Evolutionary conservation across 2,113 vertebrate genomes (phyloP).

Genomic region (Hippocampus abdominalis): DNA sequence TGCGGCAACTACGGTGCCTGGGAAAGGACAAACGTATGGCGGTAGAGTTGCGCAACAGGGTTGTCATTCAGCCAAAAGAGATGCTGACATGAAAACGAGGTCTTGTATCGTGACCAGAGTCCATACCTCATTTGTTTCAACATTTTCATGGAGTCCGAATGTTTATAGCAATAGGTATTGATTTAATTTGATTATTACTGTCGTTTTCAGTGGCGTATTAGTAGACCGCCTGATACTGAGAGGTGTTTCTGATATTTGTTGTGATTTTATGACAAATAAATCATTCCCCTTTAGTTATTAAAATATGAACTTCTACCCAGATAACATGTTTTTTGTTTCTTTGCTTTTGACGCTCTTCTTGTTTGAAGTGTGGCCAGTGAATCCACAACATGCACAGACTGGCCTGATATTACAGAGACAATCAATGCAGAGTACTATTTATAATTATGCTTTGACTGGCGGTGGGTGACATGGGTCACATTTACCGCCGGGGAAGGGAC

Average conservation of each 20-base stretch:
- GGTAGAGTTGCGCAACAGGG: constrained; percentile 37
- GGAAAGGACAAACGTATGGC: constrained; percentile 33
- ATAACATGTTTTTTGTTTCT: not conserved
- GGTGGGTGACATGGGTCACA: not conserved
- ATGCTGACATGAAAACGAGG: not conserved
- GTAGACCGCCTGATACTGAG: no score
- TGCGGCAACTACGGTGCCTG: constrained; percentile 53
- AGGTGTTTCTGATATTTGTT: no score
- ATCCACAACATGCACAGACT: not conserved
- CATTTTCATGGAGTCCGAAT: not conserved
- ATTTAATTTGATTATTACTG: no score
- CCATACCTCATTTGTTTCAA: not conserved
- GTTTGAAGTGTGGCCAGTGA: not conserved
- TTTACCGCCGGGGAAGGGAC: not conserved
- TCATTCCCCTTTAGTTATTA: no score
- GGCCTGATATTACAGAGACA: not conserved
- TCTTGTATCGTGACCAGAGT: not conserved
- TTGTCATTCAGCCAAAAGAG: not conserved
- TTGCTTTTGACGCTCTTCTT: not conserved
- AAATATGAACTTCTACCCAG: no score
- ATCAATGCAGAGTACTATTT: not conserved
- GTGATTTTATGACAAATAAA: no score
- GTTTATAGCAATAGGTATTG: no score
- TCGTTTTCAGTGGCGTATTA: no score
- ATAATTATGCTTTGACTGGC: not conserved